Percentiles rank a stretch among this genome's conserved stretches.
Conservation (phyloP, 2,113 vertebrate genomes). For the Irena cyanogastra region DNA sequence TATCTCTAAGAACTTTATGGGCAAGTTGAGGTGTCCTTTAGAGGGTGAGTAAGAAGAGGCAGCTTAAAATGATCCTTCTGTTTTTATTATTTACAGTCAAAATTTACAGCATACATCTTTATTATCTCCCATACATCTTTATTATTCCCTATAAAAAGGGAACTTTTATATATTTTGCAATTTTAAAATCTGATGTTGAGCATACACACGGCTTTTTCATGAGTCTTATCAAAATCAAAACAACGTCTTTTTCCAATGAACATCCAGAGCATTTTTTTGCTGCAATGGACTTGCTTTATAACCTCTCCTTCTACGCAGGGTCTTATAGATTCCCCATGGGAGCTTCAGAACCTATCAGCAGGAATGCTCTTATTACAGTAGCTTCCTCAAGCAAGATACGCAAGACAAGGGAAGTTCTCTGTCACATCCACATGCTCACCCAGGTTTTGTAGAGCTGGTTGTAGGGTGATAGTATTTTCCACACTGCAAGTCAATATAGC, state of each 20-base stretch:
- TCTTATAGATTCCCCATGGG: fast-evolving
- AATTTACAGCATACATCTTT: neutral
- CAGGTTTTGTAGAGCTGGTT: neutral
- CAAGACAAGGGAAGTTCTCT: neutral
- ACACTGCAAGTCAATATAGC: neutral
- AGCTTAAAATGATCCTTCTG: neutral
- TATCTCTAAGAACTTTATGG: neutral
- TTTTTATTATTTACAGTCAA: neutral
- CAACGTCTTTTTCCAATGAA: neutral
- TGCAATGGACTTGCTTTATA: neutral
- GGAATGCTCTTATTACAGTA: neutral
- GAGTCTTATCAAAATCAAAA: neutral
- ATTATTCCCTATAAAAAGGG: neutral
- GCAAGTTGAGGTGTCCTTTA: neutral
- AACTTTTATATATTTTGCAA: neutral
- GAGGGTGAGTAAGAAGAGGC: neutral
- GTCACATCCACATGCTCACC: fast-evolving
- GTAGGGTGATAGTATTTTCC: neutral
- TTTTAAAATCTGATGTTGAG: neutral
- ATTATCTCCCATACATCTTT: neutral
- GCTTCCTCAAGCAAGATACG: neutral
- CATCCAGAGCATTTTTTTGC: neutral
- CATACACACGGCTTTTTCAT: fast-evolving
- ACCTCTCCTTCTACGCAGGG: neutral
- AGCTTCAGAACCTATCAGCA: neutral